phyloP scores from a whole-genome alignment of 2,113 vertebrate genomes.

The Catharus bicknelli region DNA sequence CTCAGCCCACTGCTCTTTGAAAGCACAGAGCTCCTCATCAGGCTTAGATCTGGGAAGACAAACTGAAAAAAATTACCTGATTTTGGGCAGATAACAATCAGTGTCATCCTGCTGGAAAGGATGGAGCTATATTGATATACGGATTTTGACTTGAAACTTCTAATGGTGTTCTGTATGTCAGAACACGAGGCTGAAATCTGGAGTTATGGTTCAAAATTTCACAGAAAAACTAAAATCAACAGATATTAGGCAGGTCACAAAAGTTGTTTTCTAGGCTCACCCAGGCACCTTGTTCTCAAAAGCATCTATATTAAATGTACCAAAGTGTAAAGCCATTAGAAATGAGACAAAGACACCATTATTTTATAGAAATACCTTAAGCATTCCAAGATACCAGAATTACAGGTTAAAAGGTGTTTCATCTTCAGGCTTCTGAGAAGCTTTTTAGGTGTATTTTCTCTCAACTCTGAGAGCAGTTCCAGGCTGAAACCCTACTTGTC shows the following conservation, averaged over 20 bases:
- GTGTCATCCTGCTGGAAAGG: background rate
- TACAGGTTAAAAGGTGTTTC: background rate
- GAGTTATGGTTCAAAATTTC: background rate
- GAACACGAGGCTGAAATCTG: background rate
- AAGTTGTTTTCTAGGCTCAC: background rate
- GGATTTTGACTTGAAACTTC: background rate
- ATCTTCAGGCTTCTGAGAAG: background rate
- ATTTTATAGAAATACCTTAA: background rate
- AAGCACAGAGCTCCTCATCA: background rate
- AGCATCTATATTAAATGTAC: background rate
- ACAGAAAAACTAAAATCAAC: background rate
- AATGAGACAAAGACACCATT: background rate
- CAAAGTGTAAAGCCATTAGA: background rate
- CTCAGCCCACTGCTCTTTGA: background rate
- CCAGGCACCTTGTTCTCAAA: background rate
- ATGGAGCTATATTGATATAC: fast-evolving
- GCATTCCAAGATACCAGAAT: background rate
- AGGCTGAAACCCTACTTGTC: background rate
- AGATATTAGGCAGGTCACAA: background rate
- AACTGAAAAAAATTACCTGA: background rate
- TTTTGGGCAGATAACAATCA: background rate
- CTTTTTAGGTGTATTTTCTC: background rate
- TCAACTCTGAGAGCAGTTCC: background rate
- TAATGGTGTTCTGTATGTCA: background rate
- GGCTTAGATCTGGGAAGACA: background rate